Percentiles rank a stretch among this genome's conserved stretches.
Evolutionary conservation across 2,113 vertebrate species (phyloP).

Genomic region (Buteo buteo): DNA sequence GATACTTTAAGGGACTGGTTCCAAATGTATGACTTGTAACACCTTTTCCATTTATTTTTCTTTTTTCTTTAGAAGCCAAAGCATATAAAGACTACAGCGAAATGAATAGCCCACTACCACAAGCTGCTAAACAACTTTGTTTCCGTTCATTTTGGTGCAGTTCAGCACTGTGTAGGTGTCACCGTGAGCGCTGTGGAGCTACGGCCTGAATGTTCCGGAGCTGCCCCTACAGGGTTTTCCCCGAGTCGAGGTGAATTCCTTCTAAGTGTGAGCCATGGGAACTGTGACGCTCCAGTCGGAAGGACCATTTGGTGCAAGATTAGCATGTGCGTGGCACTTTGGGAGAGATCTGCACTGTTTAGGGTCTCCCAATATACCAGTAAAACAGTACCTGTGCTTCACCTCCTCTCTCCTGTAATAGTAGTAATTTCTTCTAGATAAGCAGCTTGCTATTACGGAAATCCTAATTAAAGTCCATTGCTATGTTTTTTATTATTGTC

Average conservation of each 20-base stretch:
- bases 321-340: neutral
- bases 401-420: neutral
- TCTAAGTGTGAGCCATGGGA: neutral
- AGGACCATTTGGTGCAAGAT: neutral
- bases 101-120: neutral
- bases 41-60: neutral
- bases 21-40: neutral
- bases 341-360: neutral
- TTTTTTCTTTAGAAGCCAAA: neutral
- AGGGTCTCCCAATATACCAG: neutral
- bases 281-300: neutral
- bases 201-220: neutral
- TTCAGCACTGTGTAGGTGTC: neutral
- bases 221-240: neutral
- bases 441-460: neutral
- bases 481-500: neutral
- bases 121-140: neutral
- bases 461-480: neutral
- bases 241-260: neutral
- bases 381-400: neutral
- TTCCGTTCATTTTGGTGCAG: neutral
- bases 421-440: neutral
- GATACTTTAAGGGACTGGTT: neutral
- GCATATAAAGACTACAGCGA: neutral
- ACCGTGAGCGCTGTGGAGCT: rapidly evolving